Evolutionary conservation across 2,888 invertebrate genomes (phyloP).

Genomic region (Andrena chrysosceles): DNA sequence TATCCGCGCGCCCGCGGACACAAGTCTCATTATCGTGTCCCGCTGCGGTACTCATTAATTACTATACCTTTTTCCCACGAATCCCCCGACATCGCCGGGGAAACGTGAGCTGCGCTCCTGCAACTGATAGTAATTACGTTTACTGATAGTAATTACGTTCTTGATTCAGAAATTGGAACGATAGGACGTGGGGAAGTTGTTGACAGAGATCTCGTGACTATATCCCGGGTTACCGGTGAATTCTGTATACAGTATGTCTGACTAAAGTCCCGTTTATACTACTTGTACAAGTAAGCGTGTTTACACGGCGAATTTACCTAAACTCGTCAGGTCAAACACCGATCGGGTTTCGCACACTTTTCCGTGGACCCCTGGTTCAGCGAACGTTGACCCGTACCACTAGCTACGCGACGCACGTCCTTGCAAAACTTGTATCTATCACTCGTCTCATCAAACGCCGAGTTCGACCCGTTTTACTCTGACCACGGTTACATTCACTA

Average conservation of each 20-base stretch:
- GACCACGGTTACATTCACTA: too few relatives aligned
- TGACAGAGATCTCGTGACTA: not conserved
- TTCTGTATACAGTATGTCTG: too few relatives aligned
- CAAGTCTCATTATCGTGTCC: constrained; percentile 59
- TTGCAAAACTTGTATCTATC: too few relatives aligned
- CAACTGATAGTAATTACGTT: constrained; percentile 26
- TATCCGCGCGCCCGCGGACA: constrained; percentile 20
- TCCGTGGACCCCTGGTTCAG: too few relatives aligned
- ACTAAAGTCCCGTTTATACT: too few relatives aligned
- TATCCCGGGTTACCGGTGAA: too few relatives aligned
- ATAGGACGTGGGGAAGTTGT: not conserved
- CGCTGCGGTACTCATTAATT: constrained; percentile 52
- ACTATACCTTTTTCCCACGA: constrained; percentile 33
- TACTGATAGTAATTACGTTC: constrained; percentile 31
- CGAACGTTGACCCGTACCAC: too few relatives aligned
- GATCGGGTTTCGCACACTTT: not conserved
- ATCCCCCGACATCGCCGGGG: constrained; percentile 12
- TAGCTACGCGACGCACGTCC: too few relatives aligned
- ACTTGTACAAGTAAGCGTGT: too few relatives aligned
- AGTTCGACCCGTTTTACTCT: too few relatives aligned
- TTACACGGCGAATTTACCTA: too few relatives aligned
- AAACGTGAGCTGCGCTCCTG: not conserved
- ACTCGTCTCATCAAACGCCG: too few relatives aligned
- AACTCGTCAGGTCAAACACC: constrained; percentile 12
- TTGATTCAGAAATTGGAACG: not conserved